Evolutionary conservation across 1,140 invertebrate species (phyloP), one percentile per base, ranked within the genome.

Genomic region (Bombus breviceps): DNA sequence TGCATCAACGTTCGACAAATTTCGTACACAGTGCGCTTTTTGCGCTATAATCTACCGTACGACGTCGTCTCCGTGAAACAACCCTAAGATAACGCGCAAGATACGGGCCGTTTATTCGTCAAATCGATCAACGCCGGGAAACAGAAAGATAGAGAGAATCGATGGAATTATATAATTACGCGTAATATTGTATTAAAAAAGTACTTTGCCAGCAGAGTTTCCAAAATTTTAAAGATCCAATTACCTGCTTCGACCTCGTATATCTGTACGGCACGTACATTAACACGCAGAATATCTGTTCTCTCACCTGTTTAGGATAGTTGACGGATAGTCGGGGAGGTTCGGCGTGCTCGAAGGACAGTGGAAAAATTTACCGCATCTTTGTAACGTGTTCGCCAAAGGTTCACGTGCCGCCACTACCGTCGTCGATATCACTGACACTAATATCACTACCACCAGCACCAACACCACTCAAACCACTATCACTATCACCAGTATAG

Each of bases 321-420:
- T 86, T 18, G 78, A 59, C n/a, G 53, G n/a, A n/a, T n/a, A n/a
- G 32, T 57, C 59, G 6, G 12, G 28, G 3, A 79, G 59, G 75
- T 87, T 81, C 59, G 85, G 25, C 57, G 73, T 47, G 69, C 34
- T 81, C 39, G 12, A 59, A 64, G 32, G 68, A n/a, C 43, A 76
- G 72, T 39, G 39, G 34, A 68, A 68, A n/a, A 57, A 64, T 85
- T 87, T 78, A 89, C 82, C 86, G 88, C 89, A 90, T 90, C 73
- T 78, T 90, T 85, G 59, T 72, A 87, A 83, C 78, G 71, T 71
- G 89, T 72, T 71, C 72, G 80, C 32, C 47, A 76, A 86, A 57
- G 69, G 88, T 89, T 90, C 78, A 82, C 85, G 81, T 87, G 85
- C 78, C 76, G 81, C 88, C 62, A 81, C 76, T 72, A 41, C 62